phyloP scores from a whole-genome alignment of 2,888 invertebrate genomes.

The Quadroppia sp. region DNA sequence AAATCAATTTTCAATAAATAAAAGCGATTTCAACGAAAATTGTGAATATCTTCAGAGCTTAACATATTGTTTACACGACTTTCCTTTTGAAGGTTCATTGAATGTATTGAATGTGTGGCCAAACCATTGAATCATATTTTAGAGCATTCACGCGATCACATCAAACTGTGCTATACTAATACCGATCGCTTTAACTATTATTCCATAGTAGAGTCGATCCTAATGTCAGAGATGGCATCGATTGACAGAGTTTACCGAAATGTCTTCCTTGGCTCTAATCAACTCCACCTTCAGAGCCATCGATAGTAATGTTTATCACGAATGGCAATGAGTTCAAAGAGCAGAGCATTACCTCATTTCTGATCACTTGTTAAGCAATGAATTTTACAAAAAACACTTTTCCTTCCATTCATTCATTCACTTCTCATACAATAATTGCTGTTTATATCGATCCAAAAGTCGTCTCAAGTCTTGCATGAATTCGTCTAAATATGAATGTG shows the following conservation, averaged over 20 bases:
- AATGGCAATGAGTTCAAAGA: neutral
- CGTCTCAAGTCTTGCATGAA: neutral
- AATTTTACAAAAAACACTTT: neutral
- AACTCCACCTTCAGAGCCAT: neutral
- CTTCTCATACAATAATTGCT: neutral
- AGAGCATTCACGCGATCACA: neutral
- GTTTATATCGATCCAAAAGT: neutral
- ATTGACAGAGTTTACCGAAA: neutral
- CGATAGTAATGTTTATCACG: neutral
- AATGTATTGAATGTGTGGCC: neutral
- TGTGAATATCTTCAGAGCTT: too few relatives aligned
- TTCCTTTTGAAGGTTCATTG: neutral
- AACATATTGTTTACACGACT: neutral
- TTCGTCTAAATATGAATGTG: slow-evolving; percentile 8
- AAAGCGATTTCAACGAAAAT: neutral
- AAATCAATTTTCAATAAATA: neutral
- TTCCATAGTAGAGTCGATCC: neutral
- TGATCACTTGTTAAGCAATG: slow-evolving; percentile 3
- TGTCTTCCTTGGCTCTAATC: neutral
- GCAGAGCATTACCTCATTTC: neutral
- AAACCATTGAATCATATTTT: neutral
- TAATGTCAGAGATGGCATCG: neutral
- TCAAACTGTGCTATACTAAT: neutral
- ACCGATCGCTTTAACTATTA: neutral
- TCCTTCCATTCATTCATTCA: neutral